Conservation (phyloP, 1,140 invertebrate species). For the Heliconius eleuchia region DNA sequence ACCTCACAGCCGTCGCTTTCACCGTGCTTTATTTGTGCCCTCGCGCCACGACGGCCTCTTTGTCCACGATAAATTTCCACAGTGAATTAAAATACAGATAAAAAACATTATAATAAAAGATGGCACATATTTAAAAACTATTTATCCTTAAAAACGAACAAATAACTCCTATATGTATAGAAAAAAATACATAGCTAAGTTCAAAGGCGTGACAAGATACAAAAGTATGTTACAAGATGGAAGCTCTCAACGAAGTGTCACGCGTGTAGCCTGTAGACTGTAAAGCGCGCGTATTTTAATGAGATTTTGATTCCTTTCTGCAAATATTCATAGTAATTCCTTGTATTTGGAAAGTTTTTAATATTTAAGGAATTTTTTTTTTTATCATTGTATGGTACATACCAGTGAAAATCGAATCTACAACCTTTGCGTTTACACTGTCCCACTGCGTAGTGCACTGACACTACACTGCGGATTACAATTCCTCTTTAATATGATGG, state of each 20-base stretch:
- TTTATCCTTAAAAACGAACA: background rate
- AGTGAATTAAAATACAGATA: background rate
- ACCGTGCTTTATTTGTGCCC: too few species aligned
- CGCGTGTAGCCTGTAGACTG: background rate
- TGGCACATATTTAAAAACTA: too few species aligned
- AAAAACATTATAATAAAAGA: background rate
- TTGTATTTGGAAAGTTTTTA: background rate
- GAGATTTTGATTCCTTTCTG: background rate
- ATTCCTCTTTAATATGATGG: too few species aligned
- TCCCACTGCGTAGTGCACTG: too few species aligned
- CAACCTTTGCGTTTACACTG: too few species aligned
- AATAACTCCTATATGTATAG: background rate
- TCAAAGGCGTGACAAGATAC: constrained; percentile 1
- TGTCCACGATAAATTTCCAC: too few species aligned
- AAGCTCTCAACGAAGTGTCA: background rate
- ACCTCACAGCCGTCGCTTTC: too few species aligned
- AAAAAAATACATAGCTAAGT: background rate
- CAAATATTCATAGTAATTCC: background rate
- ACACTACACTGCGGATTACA: too few species aligned
- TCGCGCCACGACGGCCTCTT: too few species aligned
- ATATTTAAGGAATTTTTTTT: background rate
- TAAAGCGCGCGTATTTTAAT: background rate
- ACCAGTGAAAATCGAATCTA: too few species aligned
- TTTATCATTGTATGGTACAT: background rate
- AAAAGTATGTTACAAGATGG: background rate